Evolutionary conservation across 2,888 invertebrate species (phyloP), one percentile per base, ranked within the genome.

Genomic region (Strigamia maritima): DNA sequence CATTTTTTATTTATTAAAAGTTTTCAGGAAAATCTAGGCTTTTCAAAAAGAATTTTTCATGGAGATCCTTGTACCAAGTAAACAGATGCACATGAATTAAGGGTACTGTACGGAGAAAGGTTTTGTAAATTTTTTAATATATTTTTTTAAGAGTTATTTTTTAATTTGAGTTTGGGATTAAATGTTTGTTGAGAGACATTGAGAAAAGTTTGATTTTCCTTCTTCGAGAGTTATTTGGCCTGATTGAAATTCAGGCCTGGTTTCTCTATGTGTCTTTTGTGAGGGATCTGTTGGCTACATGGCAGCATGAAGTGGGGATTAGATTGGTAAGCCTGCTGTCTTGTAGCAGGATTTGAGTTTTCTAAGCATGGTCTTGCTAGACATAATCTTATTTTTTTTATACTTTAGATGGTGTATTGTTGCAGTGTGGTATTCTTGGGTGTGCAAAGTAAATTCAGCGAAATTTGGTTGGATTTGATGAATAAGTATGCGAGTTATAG

Each of bases 1-100:
- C 70, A 70, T 70, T 70, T 70, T n/a, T 70, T 70, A 26, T 70
- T 26, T 28, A 70, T 70, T 70, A 70, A 26, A 70, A 70, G n/a
- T 16, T 70, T 70, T 70, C 12, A 24, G 28, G 6, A 28, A 14
- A 70, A 70, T 16, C 28, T 70, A 28, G n/a, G 28, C 7, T 26
- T 70, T 28, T 70, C 14, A 26, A 26, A 26, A 12, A 70, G 28
- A 70, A 70, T 70, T n/a, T 70, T 70, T 70, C 70, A 70, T 70
- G 70, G 14, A 1, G 70, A 26, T 54, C 70, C 14, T 10, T 12
- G 70, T 3, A 16, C 14, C 70, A 2, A 28, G 70, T 70, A 14
- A 70, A 70, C 12, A 24, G 19, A 65, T 65, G 22, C 7, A 65
- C 7, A 65, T 22, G 7, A 65, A 19, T 24, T 24, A 3, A 12